These are phyloP conservation scores for Neoarius graeffei DNA, from an alignment of 2,113 vertebrate species.

Conservation along the genomic window DNA sequence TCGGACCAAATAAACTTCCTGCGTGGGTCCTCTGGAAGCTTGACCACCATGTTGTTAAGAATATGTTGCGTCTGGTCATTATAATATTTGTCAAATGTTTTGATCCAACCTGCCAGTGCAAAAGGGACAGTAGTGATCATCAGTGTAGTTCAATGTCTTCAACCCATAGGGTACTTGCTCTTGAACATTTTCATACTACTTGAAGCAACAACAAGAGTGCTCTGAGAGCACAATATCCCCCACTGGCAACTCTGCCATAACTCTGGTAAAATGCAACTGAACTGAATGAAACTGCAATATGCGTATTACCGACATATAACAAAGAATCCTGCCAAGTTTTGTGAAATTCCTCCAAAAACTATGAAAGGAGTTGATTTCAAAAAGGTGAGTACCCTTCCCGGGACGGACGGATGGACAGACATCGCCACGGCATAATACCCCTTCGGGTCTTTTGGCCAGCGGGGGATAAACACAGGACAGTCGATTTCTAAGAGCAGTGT, in stretches of 20 bases:
- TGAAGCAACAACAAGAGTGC: not conserved
- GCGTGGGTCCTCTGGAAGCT: constrained; percentile 90
- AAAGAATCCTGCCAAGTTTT: no score
- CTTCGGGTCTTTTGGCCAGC: no score
- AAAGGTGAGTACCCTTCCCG: no score
- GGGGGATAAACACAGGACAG: not conserved
- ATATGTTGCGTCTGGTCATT: constrained; percentile 96
- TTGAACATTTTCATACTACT: not conserved
- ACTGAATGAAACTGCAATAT: no score
- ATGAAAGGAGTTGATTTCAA: no score
- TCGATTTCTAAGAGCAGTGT: not conserved
- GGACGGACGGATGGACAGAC: no score
- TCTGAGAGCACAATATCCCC: no score
- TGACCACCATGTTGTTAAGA: constrained; percentile 94
- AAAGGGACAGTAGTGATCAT: constrained; percentile 9
- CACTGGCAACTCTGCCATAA: no score
- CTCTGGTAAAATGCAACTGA: no score
- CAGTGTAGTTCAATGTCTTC: not conserved
- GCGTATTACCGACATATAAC: no score
- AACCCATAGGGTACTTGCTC: not conserved
- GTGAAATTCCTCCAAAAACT: no score
- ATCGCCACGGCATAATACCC: no score
- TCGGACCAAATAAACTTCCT: constrained; percentile 97
- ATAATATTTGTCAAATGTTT: constrained; percentile 99
- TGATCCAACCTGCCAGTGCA: constrained; percentile 86